A percentile compares a stretch with the other conserved stretches of the same genome.
Conservation (phyloP, 2,113 vertebrate species). For the Lycocorax pyrrhopterus region DNA sequence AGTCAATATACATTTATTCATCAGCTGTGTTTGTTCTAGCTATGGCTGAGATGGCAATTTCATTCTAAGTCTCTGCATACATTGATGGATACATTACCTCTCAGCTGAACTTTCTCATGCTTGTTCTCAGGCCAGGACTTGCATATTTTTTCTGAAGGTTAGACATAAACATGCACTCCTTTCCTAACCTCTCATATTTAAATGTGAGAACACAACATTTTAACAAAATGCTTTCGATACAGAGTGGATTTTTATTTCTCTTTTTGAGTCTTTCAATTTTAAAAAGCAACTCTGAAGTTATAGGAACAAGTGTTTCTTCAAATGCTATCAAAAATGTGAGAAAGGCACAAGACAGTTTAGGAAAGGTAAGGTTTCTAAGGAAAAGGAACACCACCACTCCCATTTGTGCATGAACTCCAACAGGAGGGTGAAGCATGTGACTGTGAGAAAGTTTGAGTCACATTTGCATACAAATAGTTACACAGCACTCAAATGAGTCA, state of each 20-base stretch:
- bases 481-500: constrained; percentile 43
- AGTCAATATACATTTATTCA: not conserved
- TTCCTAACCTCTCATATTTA: not conserved
- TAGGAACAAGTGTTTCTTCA: not conserved
- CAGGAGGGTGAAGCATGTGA: not conserved
- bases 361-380: not conserved
- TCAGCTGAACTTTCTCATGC: not conserved
- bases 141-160: not conserved
- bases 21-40: not conserved
- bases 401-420: not conserved
- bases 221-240: not conserved
- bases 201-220: not conserved
- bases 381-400: not conserved
- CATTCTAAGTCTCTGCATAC: not conserved
- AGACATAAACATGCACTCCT: not conserved
- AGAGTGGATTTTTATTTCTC: not conserved
- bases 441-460: constrained; percentile 5
- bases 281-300: not conserved
- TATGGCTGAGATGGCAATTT: not conserved
- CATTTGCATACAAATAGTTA: constrained; percentile 58
- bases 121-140: not conserved
- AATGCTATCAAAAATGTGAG: not conserved
- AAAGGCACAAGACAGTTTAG: not conserved
- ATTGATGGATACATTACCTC: not conserved
- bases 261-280: not conserved